These are phyloP conservation scores for Lutjanus erythropterus DNA, from an alignment of 2,113 vertebrate species.

Conservation along the genomic window DNA sequence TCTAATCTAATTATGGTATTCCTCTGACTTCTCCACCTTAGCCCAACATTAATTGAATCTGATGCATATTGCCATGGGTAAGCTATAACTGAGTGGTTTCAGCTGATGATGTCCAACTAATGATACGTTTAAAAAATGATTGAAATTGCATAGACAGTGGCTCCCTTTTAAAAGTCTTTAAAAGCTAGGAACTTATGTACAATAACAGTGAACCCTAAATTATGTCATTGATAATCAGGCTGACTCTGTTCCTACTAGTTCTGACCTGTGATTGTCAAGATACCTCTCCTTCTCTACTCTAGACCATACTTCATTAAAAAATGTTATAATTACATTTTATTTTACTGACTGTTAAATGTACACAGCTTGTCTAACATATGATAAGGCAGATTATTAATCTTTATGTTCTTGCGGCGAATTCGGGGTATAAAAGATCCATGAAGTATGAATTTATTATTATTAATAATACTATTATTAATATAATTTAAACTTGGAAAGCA, in stretches of 20 bases:
- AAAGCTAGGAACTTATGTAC: neutral
- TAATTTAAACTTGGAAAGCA: neutral
- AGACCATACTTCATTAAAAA: neutral
- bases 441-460: neutral
- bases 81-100: constrained; percentile 7
- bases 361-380: neutral
- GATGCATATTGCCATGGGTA: neutral
- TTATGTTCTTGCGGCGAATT: neutral
- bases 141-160: neutral
- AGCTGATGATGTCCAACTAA: constrained; percentile 25
- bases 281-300: too few species aligned
- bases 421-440: neutral
- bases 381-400: neutral
- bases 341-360: neutral
- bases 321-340: neutral
- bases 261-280: neutral
- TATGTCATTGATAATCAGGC: neutral
- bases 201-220: too few species aligned
- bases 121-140: neutral
- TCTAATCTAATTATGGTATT: constrained; percentile 14
- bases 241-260: neutral
- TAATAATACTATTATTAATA: too few species aligned
- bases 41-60: constrained; percentile 3
- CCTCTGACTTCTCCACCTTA: constrained; percentile 14
- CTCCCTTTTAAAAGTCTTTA: neutral